phyloP scores from a whole-genome alignment of 2,113 vertebrate genomes.

The Corythaeola cristata region DNA sequence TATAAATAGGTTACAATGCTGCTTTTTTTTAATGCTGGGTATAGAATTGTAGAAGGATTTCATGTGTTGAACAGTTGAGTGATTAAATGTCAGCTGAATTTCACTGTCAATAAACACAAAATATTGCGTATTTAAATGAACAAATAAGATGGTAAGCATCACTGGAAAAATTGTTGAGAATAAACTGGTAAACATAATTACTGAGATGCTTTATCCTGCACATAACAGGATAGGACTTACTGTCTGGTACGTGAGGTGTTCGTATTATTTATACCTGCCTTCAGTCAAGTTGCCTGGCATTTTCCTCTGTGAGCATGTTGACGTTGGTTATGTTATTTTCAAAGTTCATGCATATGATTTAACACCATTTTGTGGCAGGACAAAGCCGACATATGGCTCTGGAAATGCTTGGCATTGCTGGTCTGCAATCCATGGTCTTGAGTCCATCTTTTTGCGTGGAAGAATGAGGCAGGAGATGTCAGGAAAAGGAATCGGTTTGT shows the following conservation, averaged over 20 bases:
- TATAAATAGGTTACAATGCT: neutral
- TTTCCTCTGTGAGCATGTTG: neutral
- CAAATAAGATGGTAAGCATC: neutral
- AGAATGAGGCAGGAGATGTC: neutral
- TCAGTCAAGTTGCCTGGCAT: neutral
- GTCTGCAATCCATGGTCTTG: accelerated
- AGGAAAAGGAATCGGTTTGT: neutral
- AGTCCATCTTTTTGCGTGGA: neutral
- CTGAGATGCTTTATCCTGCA: neutral
- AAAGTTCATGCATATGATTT: neutral
- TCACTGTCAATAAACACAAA: neutral
- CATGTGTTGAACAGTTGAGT: neutral
- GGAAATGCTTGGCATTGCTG: neutral
- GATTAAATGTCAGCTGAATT: neutral
- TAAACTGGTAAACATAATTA: neutral
- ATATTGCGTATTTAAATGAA: neutral
- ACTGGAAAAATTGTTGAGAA: neutral
- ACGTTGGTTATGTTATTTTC: neutral
- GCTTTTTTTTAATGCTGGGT: neutral
- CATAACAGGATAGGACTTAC: neutral
- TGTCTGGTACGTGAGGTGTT: neutral
- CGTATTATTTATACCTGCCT: neutral
- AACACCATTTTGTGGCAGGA: neutral
- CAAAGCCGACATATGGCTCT: neutral
- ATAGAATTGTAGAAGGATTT: neutral